These are phyloP conservation scores for Branchellion lobata DNA, from an alignment of 2,888 invertebrate genomes.

Conservation along the genomic window DNA sequence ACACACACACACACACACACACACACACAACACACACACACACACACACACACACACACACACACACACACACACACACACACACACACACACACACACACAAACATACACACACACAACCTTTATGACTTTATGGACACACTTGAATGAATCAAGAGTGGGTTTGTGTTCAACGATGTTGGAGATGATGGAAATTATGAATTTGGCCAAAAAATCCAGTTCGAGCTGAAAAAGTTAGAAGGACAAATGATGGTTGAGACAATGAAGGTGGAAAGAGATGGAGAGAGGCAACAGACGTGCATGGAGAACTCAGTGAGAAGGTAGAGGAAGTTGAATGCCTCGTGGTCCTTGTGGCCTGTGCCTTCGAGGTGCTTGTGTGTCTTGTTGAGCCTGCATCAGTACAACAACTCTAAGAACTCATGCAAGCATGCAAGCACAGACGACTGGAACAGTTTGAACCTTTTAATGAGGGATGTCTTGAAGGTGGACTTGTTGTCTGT, in stretches of 20 bases:
- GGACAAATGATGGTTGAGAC: no score
- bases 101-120: no score
- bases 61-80: no score
- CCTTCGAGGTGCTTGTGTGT: not conserved
- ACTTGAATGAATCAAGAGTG: not conserved
- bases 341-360: not conserved
- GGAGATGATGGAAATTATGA: not conserved
- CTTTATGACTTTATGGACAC: constrained; percentile 2
- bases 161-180: not conserved
- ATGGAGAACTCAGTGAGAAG: not conserved
- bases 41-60: no score
- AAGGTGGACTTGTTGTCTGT: not conserved
- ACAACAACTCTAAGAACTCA: no score
- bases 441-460: not conserved
- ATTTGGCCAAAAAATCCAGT: not conserved
- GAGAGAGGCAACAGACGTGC: no score
- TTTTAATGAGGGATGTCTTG: not conserved
- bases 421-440: not conserved
- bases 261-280: no score
- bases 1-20: no score
- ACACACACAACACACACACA: no score
- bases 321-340: constrained; percentile 1
- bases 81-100: no score
- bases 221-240: no score
- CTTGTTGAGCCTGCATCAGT: not conserved